phyloP scores from a whole-genome alignment of 2,113 vertebrate genomes.

The Ginglymostoma cirratum region DNA sequence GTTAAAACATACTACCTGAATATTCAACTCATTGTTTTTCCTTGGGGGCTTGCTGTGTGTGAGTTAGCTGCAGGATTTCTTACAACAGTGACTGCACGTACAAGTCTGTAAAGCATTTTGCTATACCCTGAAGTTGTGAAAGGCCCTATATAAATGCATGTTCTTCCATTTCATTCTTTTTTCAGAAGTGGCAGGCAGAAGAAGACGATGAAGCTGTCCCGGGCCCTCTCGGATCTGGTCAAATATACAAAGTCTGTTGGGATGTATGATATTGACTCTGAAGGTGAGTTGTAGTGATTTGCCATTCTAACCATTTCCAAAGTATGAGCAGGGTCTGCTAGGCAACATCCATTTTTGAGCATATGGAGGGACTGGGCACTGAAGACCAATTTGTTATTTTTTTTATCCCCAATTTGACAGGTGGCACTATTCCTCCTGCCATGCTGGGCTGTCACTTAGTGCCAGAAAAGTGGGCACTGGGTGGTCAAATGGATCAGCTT shows the following conservation, averaged over 20 bases:
- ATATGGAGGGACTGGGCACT: background rate
- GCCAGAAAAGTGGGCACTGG: background rate
- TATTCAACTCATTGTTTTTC: background rate
- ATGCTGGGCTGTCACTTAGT: background rate
- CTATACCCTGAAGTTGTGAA: background rate
- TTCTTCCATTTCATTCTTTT: background rate
- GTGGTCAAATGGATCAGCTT: background rate
- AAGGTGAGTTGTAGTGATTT: slow-evolving; percentile 62
- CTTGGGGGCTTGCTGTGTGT: background rate
- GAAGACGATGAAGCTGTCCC: slow-evolving; percentile 93
- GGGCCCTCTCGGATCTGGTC: slow-evolving; percentile 92
- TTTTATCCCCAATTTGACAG: background rate
- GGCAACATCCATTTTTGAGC: too few species aligned
- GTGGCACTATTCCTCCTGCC: background rate
- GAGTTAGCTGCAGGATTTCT: background rate
- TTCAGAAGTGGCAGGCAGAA: slow-evolving; percentile 63
- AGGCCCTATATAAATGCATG: background rate
- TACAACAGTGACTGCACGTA: background rate
- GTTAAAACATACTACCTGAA: background rate
- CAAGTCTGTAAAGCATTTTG: background rate
- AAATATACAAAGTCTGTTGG: slow-evolving; percentile 92
- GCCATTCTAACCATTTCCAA: background rate
- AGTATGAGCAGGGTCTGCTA: background rate
- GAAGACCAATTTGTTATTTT: background rate
- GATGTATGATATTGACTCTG: slow-evolving; percentile 74